These are phyloP conservation scores for Drosophila flavopinicola DNA, from an alignment of 2,888 invertebrate species.

Conservation along the genomic window DNA sequence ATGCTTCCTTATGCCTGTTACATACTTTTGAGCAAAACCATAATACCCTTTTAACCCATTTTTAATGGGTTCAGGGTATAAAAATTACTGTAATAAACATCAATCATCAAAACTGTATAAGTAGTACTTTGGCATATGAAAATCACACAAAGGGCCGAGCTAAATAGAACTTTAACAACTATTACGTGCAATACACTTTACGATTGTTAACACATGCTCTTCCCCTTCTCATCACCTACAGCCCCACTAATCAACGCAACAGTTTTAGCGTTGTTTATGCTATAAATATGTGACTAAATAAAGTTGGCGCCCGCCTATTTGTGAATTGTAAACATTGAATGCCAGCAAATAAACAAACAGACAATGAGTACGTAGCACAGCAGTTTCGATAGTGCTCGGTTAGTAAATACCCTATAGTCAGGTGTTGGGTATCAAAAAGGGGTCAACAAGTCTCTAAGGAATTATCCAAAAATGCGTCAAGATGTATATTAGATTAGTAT, in stretches of 20 bases:
- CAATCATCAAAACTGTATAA: too few species aligned
- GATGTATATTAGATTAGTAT: too few species aligned
- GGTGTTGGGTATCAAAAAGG: neutral
- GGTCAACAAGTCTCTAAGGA: too few species aligned
- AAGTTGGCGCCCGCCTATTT: constrained; percentile 24
- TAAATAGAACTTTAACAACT: neutral
- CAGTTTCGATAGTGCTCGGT: too few species aligned
- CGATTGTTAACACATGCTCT: constrained; percentile 4
- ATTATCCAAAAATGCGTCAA: too few species aligned
- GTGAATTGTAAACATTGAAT: constrained; percentile 44
- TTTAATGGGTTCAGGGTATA: too few species aligned
- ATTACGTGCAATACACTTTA: constrained; percentile 3
- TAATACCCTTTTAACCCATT: too few species aligned
- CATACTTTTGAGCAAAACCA: too few species aligned
- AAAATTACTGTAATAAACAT: too few species aligned
- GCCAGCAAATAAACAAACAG: constrained; percentile 40
- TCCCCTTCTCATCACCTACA: too few species aligned
- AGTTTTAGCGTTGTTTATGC: constrained; percentile 28
- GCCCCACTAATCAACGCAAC: constrained; percentile 15
- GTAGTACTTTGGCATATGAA: too few species aligned
- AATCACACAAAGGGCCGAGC: neutral
- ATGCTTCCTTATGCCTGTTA: too few species aligned
- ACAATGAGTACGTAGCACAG: neutral
- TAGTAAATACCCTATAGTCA: neutral
- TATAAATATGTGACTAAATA: constrained; percentile 35